Base-by-base conservation (phyloP, 2,888 invertebrate species). In the Pecten maximus region DNA sequence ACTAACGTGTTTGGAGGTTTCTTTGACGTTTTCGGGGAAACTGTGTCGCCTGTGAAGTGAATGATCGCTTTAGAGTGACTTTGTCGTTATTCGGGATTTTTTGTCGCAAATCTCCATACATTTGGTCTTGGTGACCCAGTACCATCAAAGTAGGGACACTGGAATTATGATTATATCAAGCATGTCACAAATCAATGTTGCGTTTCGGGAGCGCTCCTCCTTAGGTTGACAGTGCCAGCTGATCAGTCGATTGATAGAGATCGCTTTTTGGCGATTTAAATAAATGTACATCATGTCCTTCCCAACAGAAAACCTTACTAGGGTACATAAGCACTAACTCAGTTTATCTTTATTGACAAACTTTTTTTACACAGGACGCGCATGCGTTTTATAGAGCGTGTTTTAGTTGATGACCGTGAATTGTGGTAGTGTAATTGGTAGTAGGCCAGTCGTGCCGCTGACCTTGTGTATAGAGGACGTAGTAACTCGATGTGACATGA, bases 201-300 rank as follows among this genome's bases (percentile, higher is more conserved):
- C 6, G 54, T 28, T 74, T 74, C 28, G 74, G 35, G 28, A 74
- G 74, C 74, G 74, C 35, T 12, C 35, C 74, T 28, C 28, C 10
- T 74, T 74, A 28, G 28, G 35, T 28, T 74, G 10, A 28, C 28
- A 6, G 74, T 23, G 8, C 74, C 35, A 74, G 35, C 15, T 12
- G 74, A 74, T 74, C 35, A 8, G 3, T 35, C 28, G 28, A 35
- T 74, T 35, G 35, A 74, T 74, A 35, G 10, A 74, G 74, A 74
- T 8, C 6, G 28, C 0, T 28, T 74, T 74, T 74, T 74, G 0
- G 74, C 28, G 2, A 74, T 74, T 74, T 74, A 74, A 74, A 74
- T 74, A 74, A 74, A 74, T 74, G 28, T 74, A 74, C 74, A 74
- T 74, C 74, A 74, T 74, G 74, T 74, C 23, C 35, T 28, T 74